Base-by-base conservation (phyloP, 2,888 invertebrate species). In the Isoperla grammatica region DNA sequence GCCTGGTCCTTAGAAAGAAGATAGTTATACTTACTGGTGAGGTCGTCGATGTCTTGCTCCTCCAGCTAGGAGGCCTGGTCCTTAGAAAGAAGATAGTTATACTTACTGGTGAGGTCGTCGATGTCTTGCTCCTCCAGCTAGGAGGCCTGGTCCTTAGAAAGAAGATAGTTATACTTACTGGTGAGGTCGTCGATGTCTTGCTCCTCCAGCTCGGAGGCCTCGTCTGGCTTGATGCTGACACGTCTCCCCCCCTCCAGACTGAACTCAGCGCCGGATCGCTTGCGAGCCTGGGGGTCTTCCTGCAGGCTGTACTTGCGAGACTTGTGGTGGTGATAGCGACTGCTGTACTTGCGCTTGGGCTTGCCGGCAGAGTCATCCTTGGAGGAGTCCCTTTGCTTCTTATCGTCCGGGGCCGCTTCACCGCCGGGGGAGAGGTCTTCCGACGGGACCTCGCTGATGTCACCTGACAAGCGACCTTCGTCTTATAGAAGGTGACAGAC, bases 151-250 rank as follows among this genome's bases (percentile, higher is more conserved):
- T n/a, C n/a, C n/a, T n/a, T n/a, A n/a, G n/a, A n/a, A n/a, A n/a
- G n/a, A n/a, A n/a, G n/a, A n/a, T n/a, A n/a, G n/a, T n/a, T 29
- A 29, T 4, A 13, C 54, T 61, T 60, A 61, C 73, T 83, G 68
- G 86, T 85, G 73, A 93, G 77, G 67, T 90, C 89, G 72, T 90
- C 91, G 68, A 86, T 83, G 76, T 92, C 91, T 35, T 85, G 82
- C 68, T 88, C 89, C 63, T 84, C 82, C 62, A 93, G 79, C 23
- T 83, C 82, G 53, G 74, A 72, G 65, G 88, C 86, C 73, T 92
- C 92, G 68, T 87, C 88, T 42, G 87, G 85, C 69, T 85, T 85
- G 55, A 83, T 81, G 66, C 85, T 86, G 66, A 85, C 79, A 64
- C 84, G 77, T 48, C 84, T 78, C 62, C 63, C 65, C 66, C 59